Conservation (phyloP, 2,888 invertebrate species). For the Amphipyra berbera region DNA sequence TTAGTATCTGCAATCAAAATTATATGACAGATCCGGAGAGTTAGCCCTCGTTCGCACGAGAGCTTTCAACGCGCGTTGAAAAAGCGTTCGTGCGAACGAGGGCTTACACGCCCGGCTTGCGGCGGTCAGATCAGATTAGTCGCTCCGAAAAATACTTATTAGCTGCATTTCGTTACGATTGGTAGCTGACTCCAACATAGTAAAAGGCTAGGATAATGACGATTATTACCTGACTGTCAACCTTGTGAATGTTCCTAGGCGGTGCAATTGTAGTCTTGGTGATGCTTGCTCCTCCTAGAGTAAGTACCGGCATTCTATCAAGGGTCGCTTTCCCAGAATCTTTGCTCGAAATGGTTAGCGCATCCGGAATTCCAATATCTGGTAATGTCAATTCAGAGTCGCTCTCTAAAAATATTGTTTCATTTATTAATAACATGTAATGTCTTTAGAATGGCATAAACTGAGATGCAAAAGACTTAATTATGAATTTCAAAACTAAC, state of each 20-base stretch:
- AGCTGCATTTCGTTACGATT: too few relatives aligned
- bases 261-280: slow-evolving; percentile 34
- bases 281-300: slow-evolving; percentile 33
- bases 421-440: neutral
- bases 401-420: slow-evolving; percentile 65
- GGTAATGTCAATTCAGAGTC: slow-evolving; percentile 69
- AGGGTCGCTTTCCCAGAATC: slow-evolving; percentile 3
- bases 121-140: too few relatives aligned
- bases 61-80: too few relatives aligned
- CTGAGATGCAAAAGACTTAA: neutral
- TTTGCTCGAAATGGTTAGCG: slow-evolving; percentile 66
- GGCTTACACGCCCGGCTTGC: too few relatives aligned
- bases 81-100: too few relatives aligned
- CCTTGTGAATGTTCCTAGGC: slow-evolving; percentile 38
- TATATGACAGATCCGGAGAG: too few relatives aligned
- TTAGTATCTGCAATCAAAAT: too few relatives aligned
- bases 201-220: neutral
- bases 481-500: slow-evolving; percentile 44
- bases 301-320: slow-evolving; percentile 46
- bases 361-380: slow-evolving; percentile 69
- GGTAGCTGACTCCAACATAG: too few relatives aligned
- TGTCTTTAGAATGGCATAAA: neutral
- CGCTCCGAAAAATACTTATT: too few relatives aligned
- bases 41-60: too few relatives aligned
- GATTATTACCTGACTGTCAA: slow-evolving; percentile 58